Evolutionary conservation across 2,797 vertebrate genomes (phyloP).

Genomic region (Eulemur coronatus): DNA sequence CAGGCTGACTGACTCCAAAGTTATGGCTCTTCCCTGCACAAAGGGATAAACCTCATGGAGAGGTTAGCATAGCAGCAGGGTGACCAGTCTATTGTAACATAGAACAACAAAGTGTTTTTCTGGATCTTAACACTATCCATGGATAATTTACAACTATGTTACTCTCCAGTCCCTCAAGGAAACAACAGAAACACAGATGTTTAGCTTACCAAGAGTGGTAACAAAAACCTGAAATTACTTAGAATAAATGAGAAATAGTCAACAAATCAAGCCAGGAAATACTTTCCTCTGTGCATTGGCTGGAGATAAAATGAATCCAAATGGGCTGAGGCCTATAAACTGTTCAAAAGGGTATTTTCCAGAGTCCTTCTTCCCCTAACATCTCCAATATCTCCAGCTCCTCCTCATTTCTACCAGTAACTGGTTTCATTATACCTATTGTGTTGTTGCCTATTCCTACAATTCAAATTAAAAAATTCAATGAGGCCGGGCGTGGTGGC

Average conservation of each 20-base stretch:
- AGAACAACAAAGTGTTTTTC: not conserved
- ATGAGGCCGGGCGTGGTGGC: no score
- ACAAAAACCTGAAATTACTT: not conserved
- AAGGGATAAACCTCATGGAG: not conserved
- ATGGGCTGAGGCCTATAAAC: not conserved
- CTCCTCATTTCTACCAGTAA: not conserved
- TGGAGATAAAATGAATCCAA: not conserved
- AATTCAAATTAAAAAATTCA: not conserved
- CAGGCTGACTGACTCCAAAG: not conserved
- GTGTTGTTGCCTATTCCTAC: not conserved
- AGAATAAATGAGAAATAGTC: conserved; percentile 25
- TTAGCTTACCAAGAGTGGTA: not conserved
- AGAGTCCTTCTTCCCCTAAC: not conserved
- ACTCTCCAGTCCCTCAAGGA: not conserved
- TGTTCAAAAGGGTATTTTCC: not conserved
- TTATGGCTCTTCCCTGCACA: not conserved
- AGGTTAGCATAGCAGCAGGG: not conserved
- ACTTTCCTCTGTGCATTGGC: not conserved
- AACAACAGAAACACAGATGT: not conserved
- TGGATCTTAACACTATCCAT: not conserved
- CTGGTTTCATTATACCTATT: not conserved
- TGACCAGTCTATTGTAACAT: not conserved
- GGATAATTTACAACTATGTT: not conserved
- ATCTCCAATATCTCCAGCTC: not conserved
- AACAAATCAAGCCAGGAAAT: not conserved